A percentile compares a stretch with the other conserved stretches of the same genome.
Conservation (phyloP, 2,888 invertebrate species). For the Agriopis marginaria region DNA sequence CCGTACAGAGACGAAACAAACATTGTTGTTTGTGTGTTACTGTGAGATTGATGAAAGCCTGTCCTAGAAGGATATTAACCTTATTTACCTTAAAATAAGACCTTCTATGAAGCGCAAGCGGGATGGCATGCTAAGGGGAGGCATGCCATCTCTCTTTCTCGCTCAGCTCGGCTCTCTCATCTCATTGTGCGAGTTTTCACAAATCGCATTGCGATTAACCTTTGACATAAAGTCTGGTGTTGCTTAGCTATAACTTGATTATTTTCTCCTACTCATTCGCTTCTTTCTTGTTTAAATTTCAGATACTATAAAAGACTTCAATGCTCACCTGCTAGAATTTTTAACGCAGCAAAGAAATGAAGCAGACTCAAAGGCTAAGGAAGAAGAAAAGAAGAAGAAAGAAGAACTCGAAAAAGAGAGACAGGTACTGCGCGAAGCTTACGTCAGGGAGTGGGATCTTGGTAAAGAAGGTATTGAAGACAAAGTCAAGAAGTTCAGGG, state of each 20-base stretch:
- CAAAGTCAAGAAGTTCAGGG: conserved; percentile 77
- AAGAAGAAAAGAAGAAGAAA: conserved; percentile 71
- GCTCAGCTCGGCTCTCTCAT: too few species aligned
- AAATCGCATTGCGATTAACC: too few species aligned
- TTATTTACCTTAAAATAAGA: too few species aligned
- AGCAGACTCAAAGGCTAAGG: conserved; percentile 76
- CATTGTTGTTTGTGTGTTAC: too few species aligned
- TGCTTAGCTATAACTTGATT: not conserved
- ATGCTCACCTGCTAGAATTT: conserved; percentile 74
- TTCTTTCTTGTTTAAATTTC: conserved; percentile 45
- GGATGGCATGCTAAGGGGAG: too few species aligned
- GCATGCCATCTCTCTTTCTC: too few species aligned
- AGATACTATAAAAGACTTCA: conserved; percentile 77
- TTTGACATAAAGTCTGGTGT: not conserved
- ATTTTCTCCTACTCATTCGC: not conserved
- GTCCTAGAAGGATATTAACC: too few species aligned
- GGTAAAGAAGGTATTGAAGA: conserved; percentile 88
- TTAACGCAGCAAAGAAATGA: conserved; percentile 80
- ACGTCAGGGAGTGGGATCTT: conserved; percentile 90
- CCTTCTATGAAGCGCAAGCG: too few species aligned
- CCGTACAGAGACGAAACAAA: too few species aligned
- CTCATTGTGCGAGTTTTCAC: too few species aligned
- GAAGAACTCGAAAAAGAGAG: conserved; percentile 80
- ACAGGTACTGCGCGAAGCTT: conserved; percentile 81
- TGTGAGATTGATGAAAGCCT: too few species aligned